Percentiles rank a stretch among this genome's conserved stretches.
Evolutionary conservation across 1,140 invertebrate genomes (phyloP).

Genomic region (Drosophila mauritiana): DNA sequence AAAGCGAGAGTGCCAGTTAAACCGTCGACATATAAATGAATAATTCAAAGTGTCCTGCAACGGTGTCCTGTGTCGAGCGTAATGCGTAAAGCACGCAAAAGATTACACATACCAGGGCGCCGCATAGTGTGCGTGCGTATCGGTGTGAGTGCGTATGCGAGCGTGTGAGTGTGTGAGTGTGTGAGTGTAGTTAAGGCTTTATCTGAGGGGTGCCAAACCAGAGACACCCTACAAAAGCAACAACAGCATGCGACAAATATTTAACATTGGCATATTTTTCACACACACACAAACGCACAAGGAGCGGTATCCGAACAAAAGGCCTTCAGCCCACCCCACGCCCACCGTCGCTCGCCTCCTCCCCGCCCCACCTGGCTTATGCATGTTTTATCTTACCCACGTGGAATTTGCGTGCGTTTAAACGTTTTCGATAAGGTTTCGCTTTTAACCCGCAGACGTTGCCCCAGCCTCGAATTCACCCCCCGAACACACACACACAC

Average conservation of each 20-base stretch:
- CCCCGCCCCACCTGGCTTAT: constrained; percentile 58
- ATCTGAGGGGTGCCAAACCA: constrained; percentile 75
- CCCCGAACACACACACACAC: constrained; percentile 11
- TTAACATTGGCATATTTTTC: constrained; percentile 81
- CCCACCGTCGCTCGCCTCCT: constrained; percentile 20
- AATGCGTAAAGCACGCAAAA: constrained; percentile 82
- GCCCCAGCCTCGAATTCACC: constrained; percentile 19
- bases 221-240: constrained; percentile 44
- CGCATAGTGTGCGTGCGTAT: constrained; percentile 25
- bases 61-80: constrained; percentile 69
- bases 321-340: constrained; percentile 29
- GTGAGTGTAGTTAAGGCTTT: constrained; percentile 75
- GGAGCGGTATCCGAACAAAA: constrained; percentile 7
- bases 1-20: neutral
- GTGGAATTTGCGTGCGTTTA: constrained; percentile 82
- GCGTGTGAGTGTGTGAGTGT: constrained; percentile 30
- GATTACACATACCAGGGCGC: constrained; percentile 70
- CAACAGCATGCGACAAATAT: constrained; percentile 75
- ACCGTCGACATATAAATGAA: constrained; percentile 70
- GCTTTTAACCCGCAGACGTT: constrained; percentile 75
- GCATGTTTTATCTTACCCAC: constrained; percentile 81
- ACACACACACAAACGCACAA: constrained; percentile 53
- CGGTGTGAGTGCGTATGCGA: constrained; percentile 39
- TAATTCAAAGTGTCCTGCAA: constrained; percentile 83
- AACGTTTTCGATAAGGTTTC: constrained; percentile 82